These are phyloP conservation scores for Lucifuga dentata DNA, from an alignment of 2,113 vertebrate genomes.

Conservation along the genomic window DNA sequence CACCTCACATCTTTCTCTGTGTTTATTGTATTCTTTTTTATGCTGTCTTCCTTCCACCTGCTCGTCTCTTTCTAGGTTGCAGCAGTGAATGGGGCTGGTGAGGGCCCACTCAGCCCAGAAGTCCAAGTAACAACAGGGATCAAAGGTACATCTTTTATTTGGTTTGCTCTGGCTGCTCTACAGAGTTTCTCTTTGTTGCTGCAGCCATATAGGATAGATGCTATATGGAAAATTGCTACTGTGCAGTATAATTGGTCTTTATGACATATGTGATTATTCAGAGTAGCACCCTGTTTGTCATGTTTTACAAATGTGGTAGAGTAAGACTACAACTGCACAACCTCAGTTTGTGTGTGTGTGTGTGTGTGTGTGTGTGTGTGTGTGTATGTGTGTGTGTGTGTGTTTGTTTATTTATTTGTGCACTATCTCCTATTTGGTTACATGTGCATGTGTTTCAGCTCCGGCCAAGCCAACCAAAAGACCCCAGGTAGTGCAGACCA, in stretches of 20 bases:
- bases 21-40: neutral
- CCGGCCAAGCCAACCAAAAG: conserved; percentile 89
- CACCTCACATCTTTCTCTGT: neutral
- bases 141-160: conserved; percentile 84
- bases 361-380: conserved; percentile 4
- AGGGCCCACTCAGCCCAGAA: conserved; percentile 91
- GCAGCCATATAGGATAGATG: conserved; percentile 32
- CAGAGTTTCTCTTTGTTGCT: conserved; percentile 7
- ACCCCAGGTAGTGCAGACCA: conserved; percentile 86
- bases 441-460: conserved; percentile 72
- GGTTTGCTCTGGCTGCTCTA: neutral
- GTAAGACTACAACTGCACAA: conserved; percentile 6
- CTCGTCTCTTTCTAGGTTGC: conserved; percentile 84
- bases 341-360: too few relatives aligned
- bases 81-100: conserved; percentile 92
- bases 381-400: neutral
- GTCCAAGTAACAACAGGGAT: conserved; percentile 93
- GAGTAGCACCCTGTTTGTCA: neutral
- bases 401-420: neutral
- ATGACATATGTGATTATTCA: neutral
- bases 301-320: conserved; percentile 13
- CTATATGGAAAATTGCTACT: conserved; percentile 10
- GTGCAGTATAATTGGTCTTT: neutral
- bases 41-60: neutral
- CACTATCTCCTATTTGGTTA: conserved; percentile 6